These are phyloP conservation scores for Drosophila meridionalis DNA, from an alignment of 2,888 invertebrate species.

Conservation along the genomic window DNA sequence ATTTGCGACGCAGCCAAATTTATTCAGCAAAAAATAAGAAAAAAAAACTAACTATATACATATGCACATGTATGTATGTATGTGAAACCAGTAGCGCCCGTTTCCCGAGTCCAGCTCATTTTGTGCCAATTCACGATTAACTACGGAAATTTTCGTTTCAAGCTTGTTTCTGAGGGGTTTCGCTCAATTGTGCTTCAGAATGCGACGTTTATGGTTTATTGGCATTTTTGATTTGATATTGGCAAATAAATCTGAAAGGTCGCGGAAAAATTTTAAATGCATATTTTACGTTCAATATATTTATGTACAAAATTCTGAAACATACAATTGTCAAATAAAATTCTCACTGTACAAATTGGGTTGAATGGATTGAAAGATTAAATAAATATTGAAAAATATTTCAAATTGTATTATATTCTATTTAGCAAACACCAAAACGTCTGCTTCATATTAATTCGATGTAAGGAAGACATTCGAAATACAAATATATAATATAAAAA, in stretches of 20 bases:
- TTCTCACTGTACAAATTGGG: not conserved
- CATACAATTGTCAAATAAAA: not conserved
- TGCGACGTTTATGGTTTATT: conserved; percentile 22
- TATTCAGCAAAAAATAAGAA: conserved; percentile 1
- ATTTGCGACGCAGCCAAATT: conserved; percentile 31
- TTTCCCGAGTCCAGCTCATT: conserved; percentile 30
- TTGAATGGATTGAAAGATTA: not conserved
- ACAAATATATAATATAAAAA: too few relatives aligned
- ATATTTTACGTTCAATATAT: not conserved
- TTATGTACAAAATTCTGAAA: not conserved
- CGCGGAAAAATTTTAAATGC: not conserved
- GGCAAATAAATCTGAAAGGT: not conserved
- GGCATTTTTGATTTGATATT: not conserved
- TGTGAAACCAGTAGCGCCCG: conserved; percentile 45
- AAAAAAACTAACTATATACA: not conserved
- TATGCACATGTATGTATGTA: not conserved
- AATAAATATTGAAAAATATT: too few relatives aligned
- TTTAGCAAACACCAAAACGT: too few relatives aligned
- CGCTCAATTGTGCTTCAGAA: conserved; percentile 5
- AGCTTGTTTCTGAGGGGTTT: conserved; percentile 16
- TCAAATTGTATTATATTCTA: too few relatives aligned
- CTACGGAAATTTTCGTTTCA: conserved; percentile 14
- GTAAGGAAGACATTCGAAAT: too few relatives aligned
- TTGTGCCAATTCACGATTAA: conserved; percentile 65
- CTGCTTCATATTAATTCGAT: too few relatives aligned